Evolutionary conservation across 2,797 vertebrate species (phyloP), one percentile per base, ranked within the genome.

Genomic region (Gallinago stenura): DNA sequence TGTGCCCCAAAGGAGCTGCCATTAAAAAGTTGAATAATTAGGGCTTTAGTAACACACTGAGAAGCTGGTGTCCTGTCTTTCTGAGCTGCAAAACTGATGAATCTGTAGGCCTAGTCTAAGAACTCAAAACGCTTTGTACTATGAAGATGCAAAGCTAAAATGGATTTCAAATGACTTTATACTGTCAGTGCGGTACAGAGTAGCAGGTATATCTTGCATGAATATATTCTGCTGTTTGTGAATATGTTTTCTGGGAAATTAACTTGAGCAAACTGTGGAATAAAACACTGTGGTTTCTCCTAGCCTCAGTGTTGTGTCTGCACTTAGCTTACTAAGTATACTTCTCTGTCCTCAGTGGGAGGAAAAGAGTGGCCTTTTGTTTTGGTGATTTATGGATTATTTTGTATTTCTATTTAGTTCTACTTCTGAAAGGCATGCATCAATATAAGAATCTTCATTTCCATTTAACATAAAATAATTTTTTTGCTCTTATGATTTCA

Each of bases 361-460:
- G 15, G 4, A 60, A 45, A 24, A 70, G 2, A 65, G 13, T 0
- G 1, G 7, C 3, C 2, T 43, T 62, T 45, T n/a, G 18, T 50
- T n/a, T 45, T n/a, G 1, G 5, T n/a, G 4, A 50, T 41, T 89
- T 78, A 35, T 69, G 1, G n/a, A 53, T 62, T 85, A 12, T 83
- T 65, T 83, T 73, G 7, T 54, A 13, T 57, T 75, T 41, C 4
- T 90, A 4, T 54, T 69, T 20, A 28, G 13, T 45, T 86, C 24
- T 20, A 28, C 11, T 45, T 86, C 24, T 46, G 64, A 53, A 77
- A 78, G 30, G 12, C 25, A 20, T 65, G 7, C 3, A 50, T 39
- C 21, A 12, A 3, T 16, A 43, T 12, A 60, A 80, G 22, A 76
- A 70, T 53, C 17, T 70, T 84, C 1, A 56, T 66, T 83, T 91